Percentiles rank a stretch among this genome's conserved stretches.
phyloP scores from a whole-genome alignment of 2,113 vertebrate species.

The Desmodus rotundus region DNA sequence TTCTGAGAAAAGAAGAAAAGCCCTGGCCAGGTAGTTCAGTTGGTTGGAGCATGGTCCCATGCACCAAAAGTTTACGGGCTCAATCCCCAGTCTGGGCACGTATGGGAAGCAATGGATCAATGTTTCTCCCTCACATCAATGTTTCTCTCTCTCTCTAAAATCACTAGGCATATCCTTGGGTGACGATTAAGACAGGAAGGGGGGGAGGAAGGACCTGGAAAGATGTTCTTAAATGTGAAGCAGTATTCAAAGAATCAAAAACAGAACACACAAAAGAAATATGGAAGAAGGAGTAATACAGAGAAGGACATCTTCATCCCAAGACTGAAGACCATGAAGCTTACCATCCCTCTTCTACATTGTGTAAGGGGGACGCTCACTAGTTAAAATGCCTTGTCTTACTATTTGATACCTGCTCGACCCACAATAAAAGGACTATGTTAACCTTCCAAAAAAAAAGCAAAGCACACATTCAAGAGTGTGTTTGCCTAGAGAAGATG shows the following conservation, averaged over 20 bases:
- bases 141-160: too few species aligned
- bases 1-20: not conserved
- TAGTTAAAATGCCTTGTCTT: not conserved
- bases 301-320: not conserved
- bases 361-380: not conserved
- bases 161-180: too few species aligned
- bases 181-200: too few species aligned
- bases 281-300: not conserved
- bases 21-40: too few species aligned
- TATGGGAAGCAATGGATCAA: too few species aligned
- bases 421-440: not conserved
- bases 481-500: not conserved
- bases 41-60: too few species aligned
- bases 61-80: too few species aligned
- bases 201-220: not conserved
- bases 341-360: not conserved
- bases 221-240: not conserved
- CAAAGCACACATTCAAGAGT: not conserved
- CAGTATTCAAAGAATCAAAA: constrained; percentile 4
- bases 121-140: too few species aligned
- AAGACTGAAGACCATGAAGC: not conserved
- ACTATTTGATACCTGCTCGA: not conserved
- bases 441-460: not conserved
- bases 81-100: too few species aligned
- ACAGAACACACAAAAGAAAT: too few species aligned